These are phyloP conservation scores for Apodemia zela DNA, from an alignment of 2,888 invertebrate species.

Conservation along the genomic window DNA sequence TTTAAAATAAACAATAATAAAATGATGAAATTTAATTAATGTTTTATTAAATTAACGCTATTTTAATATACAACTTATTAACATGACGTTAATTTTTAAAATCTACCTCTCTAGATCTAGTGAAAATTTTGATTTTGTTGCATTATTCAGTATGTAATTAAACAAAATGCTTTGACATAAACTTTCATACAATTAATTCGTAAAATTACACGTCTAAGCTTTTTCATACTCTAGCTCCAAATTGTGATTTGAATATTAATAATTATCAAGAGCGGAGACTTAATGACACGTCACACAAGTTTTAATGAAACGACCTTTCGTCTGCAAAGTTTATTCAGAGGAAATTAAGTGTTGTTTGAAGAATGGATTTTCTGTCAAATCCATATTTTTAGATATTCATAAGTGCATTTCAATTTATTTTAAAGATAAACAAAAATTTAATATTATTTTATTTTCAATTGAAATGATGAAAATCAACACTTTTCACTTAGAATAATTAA, in stretches of 20 bases:
- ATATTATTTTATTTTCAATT: too few relatives aligned
- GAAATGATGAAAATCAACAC: too few relatives aligned
- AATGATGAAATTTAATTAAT: too few relatives aligned
- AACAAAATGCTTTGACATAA: slow-evolving; percentile 26
- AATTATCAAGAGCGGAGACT: slow-evolving; percentile 58
- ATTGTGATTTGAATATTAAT: slow-evolving; percentile 76
- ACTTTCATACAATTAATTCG: slow-evolving; percentile 55
- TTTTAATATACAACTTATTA: too few relatives aligned
- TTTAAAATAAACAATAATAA: too few relatives aligned
- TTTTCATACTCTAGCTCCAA: slow-evolving; percentile 57
- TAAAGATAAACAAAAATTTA: neutral
- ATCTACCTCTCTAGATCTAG: too few relatives aligned
- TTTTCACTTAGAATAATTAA: too few relatives aligned
- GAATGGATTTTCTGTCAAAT: slow-evolving; percentile 50
- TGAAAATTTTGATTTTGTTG: too few relatives aligned
- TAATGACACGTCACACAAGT: slow-evolving; percentile 77
- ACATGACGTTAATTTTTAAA: too few relatives aligned
- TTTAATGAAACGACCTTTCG: slow-evolving; percentile 70
- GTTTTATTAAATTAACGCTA: too few relatives aligned
- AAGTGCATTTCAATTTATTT: neutral
- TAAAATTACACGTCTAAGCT: slow-evolving; percentile 65
- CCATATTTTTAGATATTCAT: slow-evolving; percentile 21
- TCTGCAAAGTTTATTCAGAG: slow-evolving; percentile 56
- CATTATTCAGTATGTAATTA: too few relatives aligned
- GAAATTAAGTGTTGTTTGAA: slow-evolving; percentile 59